Evolutionary conservation across 2,113 vertebrate species (phyloP), one percentile per base, ranked within the genome.

Genomic region (Narcine bancroftii): DNA sequence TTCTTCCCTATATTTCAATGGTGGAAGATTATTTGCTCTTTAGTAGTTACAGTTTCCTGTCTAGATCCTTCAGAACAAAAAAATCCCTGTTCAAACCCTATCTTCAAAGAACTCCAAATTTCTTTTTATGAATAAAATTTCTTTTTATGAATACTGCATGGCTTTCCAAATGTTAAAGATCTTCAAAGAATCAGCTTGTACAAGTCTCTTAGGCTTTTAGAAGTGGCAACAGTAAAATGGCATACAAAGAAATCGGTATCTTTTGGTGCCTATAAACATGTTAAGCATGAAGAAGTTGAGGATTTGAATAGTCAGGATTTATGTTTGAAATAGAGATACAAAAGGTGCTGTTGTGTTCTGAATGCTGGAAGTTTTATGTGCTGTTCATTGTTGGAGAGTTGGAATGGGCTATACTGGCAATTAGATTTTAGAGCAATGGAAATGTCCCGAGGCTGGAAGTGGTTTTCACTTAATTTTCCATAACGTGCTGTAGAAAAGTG

Each of bases 391-490:
- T 91, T 91, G 17, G 26, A 91, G 65, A 91, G 39, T 69, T 91
- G 89, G 89, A 91, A 71, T 91, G 89, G 89, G 11, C 39, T 69
- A 45, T 26, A 71, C 63, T 45, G 24, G 42, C 36, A 91, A 91
- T 91, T 91, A 91, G 65, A 65, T 91, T 91, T 91, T 69, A 47
- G 65, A 91, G 89, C 24, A 91, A 91, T 91, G 89, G 63, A 91
- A 91, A 91, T 91, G 65, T 91, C 89, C 89, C 11, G 60, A 71
- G 89, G 89, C 89, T 91, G 87, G 66, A 42, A 45, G 63, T 91
- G 42, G 66, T 91, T 91, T 91, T 91, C 65, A 29, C 65, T 91
- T 91, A 42, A 91, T 91, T 91, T 69, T 91, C 89, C 89, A 71
- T 91, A 69, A 91, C 89, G 89, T 65, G 66, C 65, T 91, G 42